Evolutionary conservation across 1,140 invertebrate species (phyloP).

Genomic region (Phortica variegata): DNA sequence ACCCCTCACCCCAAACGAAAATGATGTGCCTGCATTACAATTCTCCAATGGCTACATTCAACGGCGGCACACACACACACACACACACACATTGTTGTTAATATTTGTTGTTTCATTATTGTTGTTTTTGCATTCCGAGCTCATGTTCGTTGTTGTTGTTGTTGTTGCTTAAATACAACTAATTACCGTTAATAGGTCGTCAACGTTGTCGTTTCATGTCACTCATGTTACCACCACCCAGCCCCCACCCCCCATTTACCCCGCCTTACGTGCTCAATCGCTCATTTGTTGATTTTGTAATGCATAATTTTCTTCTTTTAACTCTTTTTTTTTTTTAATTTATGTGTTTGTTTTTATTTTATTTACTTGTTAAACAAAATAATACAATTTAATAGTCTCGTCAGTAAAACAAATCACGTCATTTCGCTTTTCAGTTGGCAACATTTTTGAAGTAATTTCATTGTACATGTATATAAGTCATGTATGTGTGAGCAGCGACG

Average conservation of each 20-base stretch:
- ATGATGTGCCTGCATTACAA: conserved; percentile 45
- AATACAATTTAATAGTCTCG: not conserved
- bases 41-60: too few species aligned
- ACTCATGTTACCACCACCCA: too few species aligned
- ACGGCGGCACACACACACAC: conserved; percentile 45
- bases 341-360: not conserved
- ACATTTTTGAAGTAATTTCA: not conserved
- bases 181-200: not conserved
- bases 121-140: not conserved
- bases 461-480: too few species aligned
- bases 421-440: too few species aligned
- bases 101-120: conserved; percentile 20
- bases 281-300: conserved; percentile 1
- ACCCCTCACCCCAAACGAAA: conserved; percentile 27
- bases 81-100: conserved; percentile 48
- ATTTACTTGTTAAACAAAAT: not conserved
- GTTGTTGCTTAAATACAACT: not conserved
- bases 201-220: too few species aligned
- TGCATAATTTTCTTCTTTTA: too few species aligned
- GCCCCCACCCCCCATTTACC: too few species aligned
- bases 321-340: not conserved
- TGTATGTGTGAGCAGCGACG: too few species aligned
- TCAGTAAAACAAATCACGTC: not conserved
- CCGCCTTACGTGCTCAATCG: not conserved
- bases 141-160: not conserved